Evolutionary conservation across 1,140 invertebrate species (phyloP), one percentile per base, ranked within the genome.

Genomic region (Rhagoletis zephyria): DNA sequence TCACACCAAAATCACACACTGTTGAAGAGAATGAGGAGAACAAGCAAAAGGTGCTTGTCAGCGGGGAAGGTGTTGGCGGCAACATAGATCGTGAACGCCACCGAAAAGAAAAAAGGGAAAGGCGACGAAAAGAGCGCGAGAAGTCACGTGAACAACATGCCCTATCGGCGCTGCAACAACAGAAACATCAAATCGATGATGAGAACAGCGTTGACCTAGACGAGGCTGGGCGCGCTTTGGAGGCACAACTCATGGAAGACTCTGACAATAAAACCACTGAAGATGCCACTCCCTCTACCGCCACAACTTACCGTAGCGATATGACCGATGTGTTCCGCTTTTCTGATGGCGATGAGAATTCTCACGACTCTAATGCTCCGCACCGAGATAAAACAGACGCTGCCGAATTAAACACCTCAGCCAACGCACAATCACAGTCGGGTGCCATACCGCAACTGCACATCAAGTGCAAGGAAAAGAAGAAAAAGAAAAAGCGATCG

Each of bases 401-500:
- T 77, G 89, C 19, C n/a, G 88, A 91, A 16, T 6, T 42, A 30
- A 85, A 61, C 16, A 12, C 3, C 16, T 3, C 74, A 51, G 14
- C 16, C 74, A 42, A 30, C 4, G 10, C 7, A 9, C 70, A 85
- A 40, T 14, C 60, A 16, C 3, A 30, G 40, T 59, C 30, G 42
- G 59, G 7, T 65, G 45, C 42, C 30, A 6, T 19, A 64, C 10
- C 86, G 12, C 60, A 59, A 45, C 10, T 60, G 2, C 45, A 85
- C 19, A 56, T 85, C 64, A 96, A 96, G 88, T 93, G 94, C 30
- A 96, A 95, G 89, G 96, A 97, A 88, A 97, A 96, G 91, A 97
- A 96, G 90, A 97, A 97, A 92, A 97, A 97, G 90, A 95, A 96
- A 85, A 97, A 97, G 90, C 96, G 95, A 89, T 96, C 95, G 40